These are phyloP conservation scores for Drosophila stalkeri DNA, from an alignment of 2,888 invertebrate genomes.

Conservation along the genomic window DNA sequence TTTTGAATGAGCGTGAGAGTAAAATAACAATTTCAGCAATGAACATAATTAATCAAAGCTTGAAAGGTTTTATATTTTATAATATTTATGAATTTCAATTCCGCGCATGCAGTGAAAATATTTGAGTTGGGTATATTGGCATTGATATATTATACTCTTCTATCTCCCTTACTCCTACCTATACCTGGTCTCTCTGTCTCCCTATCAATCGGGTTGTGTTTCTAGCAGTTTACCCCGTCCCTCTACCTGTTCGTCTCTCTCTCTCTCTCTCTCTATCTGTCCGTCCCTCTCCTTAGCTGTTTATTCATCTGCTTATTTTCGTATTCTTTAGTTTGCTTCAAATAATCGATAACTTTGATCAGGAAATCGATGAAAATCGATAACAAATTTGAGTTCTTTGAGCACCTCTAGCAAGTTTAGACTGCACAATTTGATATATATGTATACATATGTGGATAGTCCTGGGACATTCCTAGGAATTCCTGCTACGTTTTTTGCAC, in stretches of 20 bases:
- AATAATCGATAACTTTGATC: not conserved
- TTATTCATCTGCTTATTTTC: not conserved
- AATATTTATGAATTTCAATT: not conserved
- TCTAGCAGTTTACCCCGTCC: not conserved
- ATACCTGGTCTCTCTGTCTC: too few relatives aligned
- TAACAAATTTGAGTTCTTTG: not conserved
- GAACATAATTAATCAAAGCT: slow-evolving; percentile 7
- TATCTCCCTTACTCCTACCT: too few relatives aligned
- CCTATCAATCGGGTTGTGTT: too few relatives aligned
- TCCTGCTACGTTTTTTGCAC: not conserved
- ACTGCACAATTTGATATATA: not conserved
- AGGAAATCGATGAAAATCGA: not conserved
- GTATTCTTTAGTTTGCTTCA: too few relatives aligned
- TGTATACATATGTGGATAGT: too few relatives aligned
- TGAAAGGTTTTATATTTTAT: slow-evolving; percentile 6
- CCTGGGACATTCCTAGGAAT: not conserved
- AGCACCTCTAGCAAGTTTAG: not conserved
- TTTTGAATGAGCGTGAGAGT: not conserved
- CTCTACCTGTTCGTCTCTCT: not conserved
- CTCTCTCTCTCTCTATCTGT: too few relatives aligned
- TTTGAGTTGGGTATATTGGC: not conserved
- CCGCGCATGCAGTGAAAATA: not conserved
- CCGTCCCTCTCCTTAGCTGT: not conserved
- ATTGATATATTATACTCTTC: too few relatives aligned
- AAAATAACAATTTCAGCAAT: slow-evolving; percentile 4